phyloP scores from a whole-genome alignment of 1,140 invertebrate genomes.

The Papilio xuthus region DNA sequence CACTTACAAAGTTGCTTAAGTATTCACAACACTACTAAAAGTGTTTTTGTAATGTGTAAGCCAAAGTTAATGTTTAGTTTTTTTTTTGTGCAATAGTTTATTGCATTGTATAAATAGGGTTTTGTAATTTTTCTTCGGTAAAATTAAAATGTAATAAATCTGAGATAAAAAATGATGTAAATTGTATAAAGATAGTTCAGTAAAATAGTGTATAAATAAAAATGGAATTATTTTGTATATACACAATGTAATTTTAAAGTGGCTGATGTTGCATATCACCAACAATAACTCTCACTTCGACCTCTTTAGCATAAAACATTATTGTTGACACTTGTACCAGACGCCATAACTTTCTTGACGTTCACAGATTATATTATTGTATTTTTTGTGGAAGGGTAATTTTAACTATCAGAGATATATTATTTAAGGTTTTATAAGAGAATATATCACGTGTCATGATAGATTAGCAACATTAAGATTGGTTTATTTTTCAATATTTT shows the following conservation, averaged over 20 bases:
- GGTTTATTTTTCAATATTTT: slow-evolving; percentile 51
- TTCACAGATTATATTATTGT: slow-evolving; percentile 46
- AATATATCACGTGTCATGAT: slow-evolving; percentile 59
- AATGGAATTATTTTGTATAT: slow-evolving; percentile 62
- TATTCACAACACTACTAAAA: slow-evolving; percentile 56
- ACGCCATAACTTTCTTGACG: slow-evolving; percentile 37
- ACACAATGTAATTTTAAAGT: slow-evolving; percentile 56
- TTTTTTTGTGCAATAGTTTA: slow-evolving; percentile 78
- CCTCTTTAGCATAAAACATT: slow-evolving; percentile 46
- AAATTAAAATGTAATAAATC: slow-evolving; percentile 55
- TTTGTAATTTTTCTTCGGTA: slow-evolving; percentile 60
- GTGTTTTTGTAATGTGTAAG: slow-evolving; percentile 75
- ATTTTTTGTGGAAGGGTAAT: slow-evolving; percentile 68
- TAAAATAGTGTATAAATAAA: slow-evolving; percentile 70
- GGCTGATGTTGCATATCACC: slow-evolving; percentile 65
- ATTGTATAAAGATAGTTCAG: slow-evolving; percentile 74
- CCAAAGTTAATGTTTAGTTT: slow-evolving; percentile 79
- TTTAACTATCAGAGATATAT: slow-evolving; percentile 66
- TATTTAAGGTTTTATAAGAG: slow-evolving; percentile 64
- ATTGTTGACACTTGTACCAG: slow-evolving; percentile 38
- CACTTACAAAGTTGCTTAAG: slow-evolving; percentile 54
- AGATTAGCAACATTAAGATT: slow-evolving; percentile 49
- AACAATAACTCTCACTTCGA: slow-evolving; percentile 52
- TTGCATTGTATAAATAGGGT: slow-evolving; percentile 74
- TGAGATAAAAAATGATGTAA: slow-evolving; percentile 63